A percentile compares a stretch with the other conserved stretches of the same genome.
These are phyloP conservation scores for Semicossyphus pulcher DNA, from an alignment of 2,113 vertebrate species.

Conservation along the genomic window DNA sequence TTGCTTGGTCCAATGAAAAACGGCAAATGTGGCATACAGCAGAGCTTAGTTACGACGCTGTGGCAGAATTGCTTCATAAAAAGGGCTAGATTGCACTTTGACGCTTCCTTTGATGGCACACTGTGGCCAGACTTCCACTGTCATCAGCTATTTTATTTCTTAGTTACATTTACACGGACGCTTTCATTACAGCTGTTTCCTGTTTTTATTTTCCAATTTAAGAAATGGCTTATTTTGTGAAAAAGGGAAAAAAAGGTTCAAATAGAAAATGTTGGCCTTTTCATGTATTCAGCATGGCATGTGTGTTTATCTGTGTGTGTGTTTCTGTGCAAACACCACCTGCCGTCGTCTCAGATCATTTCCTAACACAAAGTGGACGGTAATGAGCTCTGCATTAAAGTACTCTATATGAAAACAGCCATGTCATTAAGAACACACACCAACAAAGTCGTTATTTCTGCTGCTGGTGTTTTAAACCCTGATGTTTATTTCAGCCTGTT, in stretches of 20 bases:
- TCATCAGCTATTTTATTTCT: background rate
- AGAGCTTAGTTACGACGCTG: too few relatives aligned
- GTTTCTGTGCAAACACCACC: slow-evolving; percentile 27
- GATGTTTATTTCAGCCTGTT: slow-evolving; percentile 8
- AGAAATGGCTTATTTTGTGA: background rate
- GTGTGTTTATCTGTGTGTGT: background rate
- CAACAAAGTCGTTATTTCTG: background rate
- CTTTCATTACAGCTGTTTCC: background rate
- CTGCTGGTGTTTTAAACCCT: background rate
- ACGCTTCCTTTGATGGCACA: too few relatives aligned
- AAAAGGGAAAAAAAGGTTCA: background rate
- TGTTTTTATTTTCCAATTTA: too few relatives aligned
- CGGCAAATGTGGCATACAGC: too few relatives aligned
- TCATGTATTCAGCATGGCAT: background rate
- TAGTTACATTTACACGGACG: too few relatives aligned
- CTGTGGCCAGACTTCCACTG: background rate
- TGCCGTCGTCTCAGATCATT: slow-evolving; percentile 55
- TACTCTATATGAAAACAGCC: slow-evolving; percentile 12
- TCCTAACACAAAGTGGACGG: slow-evolving; percentile 50
- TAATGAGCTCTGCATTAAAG: slow-evolving; percentile 55
- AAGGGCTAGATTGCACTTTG: too few relatives aligned
- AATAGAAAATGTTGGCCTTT: background rate
- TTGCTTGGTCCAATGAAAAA: too few relatives aligned
- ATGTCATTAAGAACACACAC: slow-evolving; percentile 34
- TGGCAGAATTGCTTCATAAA: too few relatives aligned